Evolutionary conservation across 1,140 invertebrate genomes (phyloP), one percentile per base, ranked within the genome.

Genomic region (Argopecten irradians): DNA sequence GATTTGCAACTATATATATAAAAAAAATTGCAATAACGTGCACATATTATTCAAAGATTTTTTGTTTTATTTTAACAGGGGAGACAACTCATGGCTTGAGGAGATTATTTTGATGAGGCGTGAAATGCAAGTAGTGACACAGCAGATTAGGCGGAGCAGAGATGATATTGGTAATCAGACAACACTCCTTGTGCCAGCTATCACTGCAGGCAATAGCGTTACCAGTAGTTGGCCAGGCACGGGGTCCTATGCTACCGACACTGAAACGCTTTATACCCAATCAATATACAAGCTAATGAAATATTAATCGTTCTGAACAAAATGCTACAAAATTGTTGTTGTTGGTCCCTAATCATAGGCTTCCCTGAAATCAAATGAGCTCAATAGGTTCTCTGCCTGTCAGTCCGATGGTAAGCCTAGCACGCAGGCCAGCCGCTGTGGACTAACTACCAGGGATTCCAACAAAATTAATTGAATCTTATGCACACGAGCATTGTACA

Each of bases 381-480:
- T 71, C 55, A 71, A 71, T 71, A 71, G 55, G 55, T 71, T 71
- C 55, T 71, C 28, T 71, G 55, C 55, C 55, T 71, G 55, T 71
- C 55, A 71, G 55, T 71, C 55, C 28, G 55, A 22, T n/a, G 28
- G 55, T 71, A 71, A 71, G 55, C n/a, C 55, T 71, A 28, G 55
- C 55, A 71, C 22, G 55, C 55, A 71, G 55, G 55, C 55, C 22
- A 71, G n/a, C 55, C 55, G 28, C 55, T 71, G 55, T 71, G 55
- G 55, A 19, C 55, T 71, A 71, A 71, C 55, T 71, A 71, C n/a
- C 55, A 71, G 55, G 55, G 55, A 71, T 71, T 71, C 55, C 55
- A n/a, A 71, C 55, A 71, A 71, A 71, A 71, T 71, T 71, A 71
- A 71, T 71, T 71, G 55, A 71, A 71, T 71, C 55, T 71, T 71